Evolutionary conservation across 2,113 vertebrate species (phyloP).

Genomic region (Gallinago jamesoni): DNA sequence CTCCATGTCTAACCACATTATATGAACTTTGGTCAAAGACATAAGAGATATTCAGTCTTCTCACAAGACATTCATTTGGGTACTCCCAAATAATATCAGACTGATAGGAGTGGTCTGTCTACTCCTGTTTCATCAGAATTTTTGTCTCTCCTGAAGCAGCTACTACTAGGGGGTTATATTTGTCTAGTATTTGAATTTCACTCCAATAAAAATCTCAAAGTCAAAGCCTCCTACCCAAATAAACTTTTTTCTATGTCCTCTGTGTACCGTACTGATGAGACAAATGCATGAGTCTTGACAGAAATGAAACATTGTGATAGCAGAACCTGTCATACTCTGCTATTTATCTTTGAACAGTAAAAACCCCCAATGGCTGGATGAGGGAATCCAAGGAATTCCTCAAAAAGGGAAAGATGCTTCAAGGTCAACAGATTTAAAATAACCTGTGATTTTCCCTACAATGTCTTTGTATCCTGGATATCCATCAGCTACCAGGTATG

Average conservation of each 20-base stretch:
- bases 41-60: neutral
- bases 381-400: neutral
- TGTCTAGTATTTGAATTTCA: neutral
- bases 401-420: neutral
- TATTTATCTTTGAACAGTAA: neutral
- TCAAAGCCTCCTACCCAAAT: neutral
- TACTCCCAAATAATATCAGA: neutral
- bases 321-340: neutral
- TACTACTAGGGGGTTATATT: neutral
- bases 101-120: neutral
- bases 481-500: neutral
- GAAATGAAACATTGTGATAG: neutral
- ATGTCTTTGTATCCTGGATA: neutral
- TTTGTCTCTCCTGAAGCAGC: neutral
- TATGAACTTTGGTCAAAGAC: neutral
- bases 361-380: rapidly evolving
- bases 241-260: neutral
- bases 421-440: neutral
- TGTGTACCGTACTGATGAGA: neutral
- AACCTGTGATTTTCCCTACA: neutral
- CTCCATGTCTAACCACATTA: neutral
- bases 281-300: neutral
- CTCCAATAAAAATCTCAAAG: neutral
- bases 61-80: neutral
- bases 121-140: neutral